These are phyloP conservation scores for Bufotes viridis DNA, from an alignment of 2,797 vertebrate genomes.

Conservation along the genomic window DNA sequence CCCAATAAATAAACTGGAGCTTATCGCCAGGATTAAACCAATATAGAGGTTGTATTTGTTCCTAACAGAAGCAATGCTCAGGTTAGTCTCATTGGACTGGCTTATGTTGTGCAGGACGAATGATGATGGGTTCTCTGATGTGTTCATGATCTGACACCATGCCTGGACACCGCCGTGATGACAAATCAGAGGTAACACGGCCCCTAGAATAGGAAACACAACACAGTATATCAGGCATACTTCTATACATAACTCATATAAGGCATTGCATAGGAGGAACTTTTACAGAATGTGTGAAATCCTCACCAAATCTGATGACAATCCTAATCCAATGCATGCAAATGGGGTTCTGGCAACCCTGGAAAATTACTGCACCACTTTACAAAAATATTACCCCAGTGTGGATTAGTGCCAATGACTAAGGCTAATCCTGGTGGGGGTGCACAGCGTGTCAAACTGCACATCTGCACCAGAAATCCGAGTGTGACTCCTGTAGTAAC, in stretches of 20 bases:
- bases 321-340: too few species aligned
- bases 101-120: conserved; percentile 61
- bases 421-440: too few species aligned
- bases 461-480: too few species aligned
- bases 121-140: conserved; percentile 62
- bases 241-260: not conserved
- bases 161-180: conserved; percentile 64
- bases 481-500: too few species aligned
- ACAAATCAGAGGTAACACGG: conserved; percentile 69
- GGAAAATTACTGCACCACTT: too few species aligned
- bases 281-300: too few species aligned
- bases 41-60: conserved; percentile 71
- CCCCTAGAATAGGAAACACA: conserved; percentile 65
- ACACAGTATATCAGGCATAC: not conserved
- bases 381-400: too few species aligned
- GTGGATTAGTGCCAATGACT: too few species aligned
- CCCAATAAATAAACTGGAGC: conserved; percentile 79
- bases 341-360: too few species aligned
- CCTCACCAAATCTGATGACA: too few species aligned
- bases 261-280: too few species aligned
- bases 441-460: too few species aligned
- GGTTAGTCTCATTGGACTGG: conserved; percentile 38
- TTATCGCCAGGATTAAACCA: conserved; percentile 73
- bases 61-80: conserved; percentile 56
- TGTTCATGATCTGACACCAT: conserved; percentile 73